Evolutionary conservation across 2,797 vertebrate species (phyloP), one percentile per base, ranked within the genome.

Genomic region (Anabacerthia variegaticeps): DNA sequence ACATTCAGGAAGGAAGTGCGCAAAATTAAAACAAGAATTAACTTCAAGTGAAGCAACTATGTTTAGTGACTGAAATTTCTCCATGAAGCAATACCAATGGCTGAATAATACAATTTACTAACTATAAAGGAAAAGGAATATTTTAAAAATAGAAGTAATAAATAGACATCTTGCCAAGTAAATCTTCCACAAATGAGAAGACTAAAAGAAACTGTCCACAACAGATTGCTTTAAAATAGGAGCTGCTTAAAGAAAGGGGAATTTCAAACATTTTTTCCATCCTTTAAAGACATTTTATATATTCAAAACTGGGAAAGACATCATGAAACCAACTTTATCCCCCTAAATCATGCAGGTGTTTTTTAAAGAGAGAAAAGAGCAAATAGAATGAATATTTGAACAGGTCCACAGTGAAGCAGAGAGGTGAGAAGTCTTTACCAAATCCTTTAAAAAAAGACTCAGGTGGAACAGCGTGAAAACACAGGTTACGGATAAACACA

Each of bases 1-100:
- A 36, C 86, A 95, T 90, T 95, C 88, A 95, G 93, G 93, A 95
- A 95, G 90, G 83, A 94, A 91, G 44, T 28, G 13, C 5, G 44
- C 85, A 94, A 94, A 95, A 93, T 96, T 93, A 93, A 92, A 89
- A 80, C 27, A 30, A 89, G 26, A 93, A 94, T 96, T 95, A 93
- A 92, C 92, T 94, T 81, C 17, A 91, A 89, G 80, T 69, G 69
- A 85, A 93, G 30, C 26, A 79, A 63, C 71, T 82, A 58, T 8
- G 36, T 65, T 88, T 66, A 94, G 77, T 44, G 43, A 72, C 83
- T 86, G 51, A 86, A 84, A 80, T 67, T 78, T 84, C 69, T 55
- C 58, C 51, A 90, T 61, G 28, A 59, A 36, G 36, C 23, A 81
- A 37, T 6, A 84, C 6, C 23, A 34, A 68, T 9, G 14, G 23